Base-by-base conservation (phyloP, 1,140 invertebrate genomes). In the Neodiprion lecontei region DNA sequence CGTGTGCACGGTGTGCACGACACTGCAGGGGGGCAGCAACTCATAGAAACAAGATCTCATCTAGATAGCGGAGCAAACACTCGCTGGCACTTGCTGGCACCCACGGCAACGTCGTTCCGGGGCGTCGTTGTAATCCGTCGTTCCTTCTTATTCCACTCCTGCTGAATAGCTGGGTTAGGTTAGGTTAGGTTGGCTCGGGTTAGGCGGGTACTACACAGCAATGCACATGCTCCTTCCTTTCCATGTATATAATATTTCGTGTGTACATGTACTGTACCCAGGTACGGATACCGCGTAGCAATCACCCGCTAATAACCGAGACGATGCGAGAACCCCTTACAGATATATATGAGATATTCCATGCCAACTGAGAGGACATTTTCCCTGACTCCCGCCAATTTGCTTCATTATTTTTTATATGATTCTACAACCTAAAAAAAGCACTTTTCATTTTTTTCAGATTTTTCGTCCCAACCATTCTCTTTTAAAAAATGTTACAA, bases 11-110 rank as follows among this genome's bases (percentile, higher is more conserved):
- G 28, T 2, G 1, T 40, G 77, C 66, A 72, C 61, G 49, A 67
- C 75, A 79, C 74, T 74, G 73, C 85, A 76, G 84, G 81, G 78
- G 84, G 78, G 85, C 82, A 81, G 81, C 79, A 80, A 82, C 47
- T 74, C 79, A 83, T 74, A 81, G 82, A 83, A 85, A 84, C 83
- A 80, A 88, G 86, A 88, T 88, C 84, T 88, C 85, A 87, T 87
- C 85, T 85, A 87, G 86, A 88, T 88, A 88, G 80, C 53, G 53
- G 53, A 61, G 53, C 53, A 61, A 61, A 61, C 53, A 61, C 53
- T 61, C 67, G 80, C 79, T 83, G 80, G 80, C 79, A 81, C 81
- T 83, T 61, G 53, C 53, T 61, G 53, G 53, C 53, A 61, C 53
- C 53, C 53, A 61, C 53, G 53, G 53, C 53, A 61, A 12, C 53